These are phyloP conservation scores for Paragorgia papillata DNA, from an alignment of 92 coral and sea anemone genomes.

Conservation along the genomic window DNA sequence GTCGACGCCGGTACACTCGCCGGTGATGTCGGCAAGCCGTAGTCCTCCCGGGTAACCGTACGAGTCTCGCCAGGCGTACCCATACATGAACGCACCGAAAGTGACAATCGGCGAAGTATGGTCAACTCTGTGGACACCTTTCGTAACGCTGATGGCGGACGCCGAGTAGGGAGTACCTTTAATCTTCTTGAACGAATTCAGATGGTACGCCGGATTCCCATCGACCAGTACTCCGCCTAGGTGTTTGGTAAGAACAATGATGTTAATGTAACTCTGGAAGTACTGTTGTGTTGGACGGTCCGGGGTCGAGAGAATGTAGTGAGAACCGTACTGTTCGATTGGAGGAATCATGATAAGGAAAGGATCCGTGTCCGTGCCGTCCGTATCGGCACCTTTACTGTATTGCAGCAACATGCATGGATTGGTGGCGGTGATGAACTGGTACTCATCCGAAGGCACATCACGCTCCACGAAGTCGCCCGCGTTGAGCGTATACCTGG, in stretches of 20 bases:
- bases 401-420: slow-evolving; percentile 82
- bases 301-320: slow-evolving; percentile 56
- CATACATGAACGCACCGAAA: slow-evolving; percentile 72
- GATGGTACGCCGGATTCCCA: slow-evolving; percentile 11
- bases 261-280: slow-evolving; percentile 49
- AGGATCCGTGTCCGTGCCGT: slow-evolving; percentile 39
- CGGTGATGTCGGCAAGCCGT: slow-evolving; percentile 42
- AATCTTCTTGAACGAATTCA: slow-evolving; percentile 27
- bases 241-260: slow-evolving; percentile 30
- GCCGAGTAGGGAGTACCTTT: slow-evolving; percentile 48
- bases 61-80: slow-evolving; percentile 47
- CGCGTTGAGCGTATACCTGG: slow-evolving; percentile 13
- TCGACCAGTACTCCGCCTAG: slow-evolving; percentile 27
- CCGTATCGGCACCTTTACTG: slow-evolving; percentile 48
- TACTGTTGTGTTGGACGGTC: slow-evolving; percentile 44
- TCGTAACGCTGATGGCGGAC: slow-evolving; percentile 38
- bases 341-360: slow-evolving; percentile 64
- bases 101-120: slow-evolving; percentile 66
- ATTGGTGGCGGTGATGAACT: slow-evolving; percentile 54
- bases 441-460: slow-evolving; percentile 44
- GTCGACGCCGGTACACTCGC: slow-evolving; percentile 30
- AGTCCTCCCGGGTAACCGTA: slow-evolving; percentile 82
- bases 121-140: slow-evolving; percentile 57
- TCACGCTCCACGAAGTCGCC: slow-evolving; percentile 58
- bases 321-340: slow-evolving; percentile 49